Evolutionary conservation across 2,888 invertebrate species (phyloP).

Genomic region (Drosophila mayaguana): DNA sequence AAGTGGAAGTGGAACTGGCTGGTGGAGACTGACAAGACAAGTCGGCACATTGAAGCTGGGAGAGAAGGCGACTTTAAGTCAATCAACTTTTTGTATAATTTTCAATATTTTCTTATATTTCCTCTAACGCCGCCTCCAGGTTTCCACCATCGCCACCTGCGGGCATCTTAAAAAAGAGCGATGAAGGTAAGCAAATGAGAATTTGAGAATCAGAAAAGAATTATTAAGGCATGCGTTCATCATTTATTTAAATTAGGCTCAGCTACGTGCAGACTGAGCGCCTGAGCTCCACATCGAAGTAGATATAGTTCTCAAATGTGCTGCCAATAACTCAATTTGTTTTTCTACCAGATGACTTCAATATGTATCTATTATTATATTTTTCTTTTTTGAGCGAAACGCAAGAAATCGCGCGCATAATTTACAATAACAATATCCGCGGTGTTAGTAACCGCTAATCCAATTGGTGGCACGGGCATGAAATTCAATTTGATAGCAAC

Average conservation of each 20-base stretch:
- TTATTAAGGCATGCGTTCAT: conserved; percentile 66
- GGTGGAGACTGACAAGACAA: conserved; percentile 57
- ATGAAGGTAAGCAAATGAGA: conserved; percentile 82
- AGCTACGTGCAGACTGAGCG: conserved; percentile 28
- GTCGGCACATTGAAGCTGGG: conserved; percentile 14
- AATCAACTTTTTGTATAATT: conserved; percentile 52
- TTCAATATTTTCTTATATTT: conserved; percentile 56
- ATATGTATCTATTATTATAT: neutral
- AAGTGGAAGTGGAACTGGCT: conserved; percentile 35
- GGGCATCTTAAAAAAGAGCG: conserved; percentile 84
- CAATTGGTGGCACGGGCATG: conserved; percentile 78
- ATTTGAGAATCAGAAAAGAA: conserved; percentile 45
- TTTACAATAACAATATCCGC: conserved; percentile 79
- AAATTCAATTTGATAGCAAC: conserved; percentile 71
- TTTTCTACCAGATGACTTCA: conserved; percentile 41
- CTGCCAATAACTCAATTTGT: conserved; percentile 80
- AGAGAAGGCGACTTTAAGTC: conserved; percentile 65
- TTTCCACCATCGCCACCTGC: conserved; percentile 84
- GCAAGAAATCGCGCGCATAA: conserved; percentile 76
- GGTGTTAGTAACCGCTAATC: conserved; percentile 82
- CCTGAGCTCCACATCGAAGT: neutral
- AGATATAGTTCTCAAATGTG: conserved; percentile 35
- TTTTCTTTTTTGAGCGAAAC: conserved; percentile 48
- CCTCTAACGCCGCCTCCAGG: conserved; percentile 60
- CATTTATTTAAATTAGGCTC: conserved; percentile 81